Conservation (phyloP, 2,797 vertebrate genomes). For the Erpetoichthys calabaricus region DNA sequence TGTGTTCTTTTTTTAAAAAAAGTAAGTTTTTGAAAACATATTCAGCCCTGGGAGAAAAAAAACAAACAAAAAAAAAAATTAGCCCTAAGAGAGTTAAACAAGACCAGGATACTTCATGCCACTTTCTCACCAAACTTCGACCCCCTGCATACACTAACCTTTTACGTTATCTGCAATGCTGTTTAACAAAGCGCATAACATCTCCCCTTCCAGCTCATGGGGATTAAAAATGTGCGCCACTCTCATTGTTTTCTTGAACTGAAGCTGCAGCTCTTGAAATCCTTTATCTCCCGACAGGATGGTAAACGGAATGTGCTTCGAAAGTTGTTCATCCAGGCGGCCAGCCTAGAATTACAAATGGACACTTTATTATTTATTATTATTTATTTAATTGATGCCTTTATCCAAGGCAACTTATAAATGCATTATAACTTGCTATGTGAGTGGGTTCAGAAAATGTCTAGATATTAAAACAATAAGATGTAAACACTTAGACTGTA, state of each 20-base stretch:
- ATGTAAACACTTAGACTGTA: no score
- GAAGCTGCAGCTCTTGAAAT: slow-evolving; percentile 52
- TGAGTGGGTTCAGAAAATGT: no score
- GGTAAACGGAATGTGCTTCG: slow-evolving; percentile 63
- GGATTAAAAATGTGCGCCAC: slow-evolving; percentile 51
- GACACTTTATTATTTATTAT: background rate
- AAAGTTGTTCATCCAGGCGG: slow-evolving; percentile 54
- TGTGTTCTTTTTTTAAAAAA: no score
- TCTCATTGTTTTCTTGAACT: slow-evolving; percentile 58
- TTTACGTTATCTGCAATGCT: slow-evolving; percentile 60
- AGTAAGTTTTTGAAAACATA: no score
- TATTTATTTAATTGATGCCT: background rate
- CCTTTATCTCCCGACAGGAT: slow-evolving; percentile 62
- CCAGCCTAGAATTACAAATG: slow-evolving; percentile 43
- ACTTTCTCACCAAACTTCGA: background rate
- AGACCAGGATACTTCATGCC: no score
- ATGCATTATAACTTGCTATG: no score
- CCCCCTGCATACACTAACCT: slow-evolving; percentile 37
- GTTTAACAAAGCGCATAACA: slow-evolving; percentile 61
- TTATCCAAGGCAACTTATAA: no score
- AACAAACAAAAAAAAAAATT: no score
- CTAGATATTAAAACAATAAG: no score
- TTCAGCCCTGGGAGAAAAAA: no score
- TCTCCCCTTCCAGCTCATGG: slow-evolving; percentile 51
- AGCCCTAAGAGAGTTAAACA: no score